Conservation (phyloP, 2,797 vertebrate species). For the Dendrocincla fuliginosa region DNA sequence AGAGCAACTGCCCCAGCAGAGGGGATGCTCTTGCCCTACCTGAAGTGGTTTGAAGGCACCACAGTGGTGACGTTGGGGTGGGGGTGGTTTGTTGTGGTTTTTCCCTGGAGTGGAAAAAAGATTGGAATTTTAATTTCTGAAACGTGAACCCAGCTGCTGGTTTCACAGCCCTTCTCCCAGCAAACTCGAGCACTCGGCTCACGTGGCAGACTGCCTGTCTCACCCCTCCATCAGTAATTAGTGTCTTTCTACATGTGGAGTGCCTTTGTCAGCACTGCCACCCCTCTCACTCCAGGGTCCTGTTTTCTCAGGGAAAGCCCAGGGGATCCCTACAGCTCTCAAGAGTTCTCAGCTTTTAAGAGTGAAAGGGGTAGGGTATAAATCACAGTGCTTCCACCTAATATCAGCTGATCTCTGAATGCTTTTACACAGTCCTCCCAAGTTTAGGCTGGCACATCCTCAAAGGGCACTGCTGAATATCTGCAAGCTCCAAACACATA, state of each 20-base stretch:
- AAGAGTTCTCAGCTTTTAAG: not conserved
- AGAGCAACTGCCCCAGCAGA: not conserved
- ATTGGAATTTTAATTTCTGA: not conserved
- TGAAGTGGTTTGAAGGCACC: not conserved
- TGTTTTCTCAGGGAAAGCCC: not conserved
- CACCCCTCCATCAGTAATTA: not conserved
- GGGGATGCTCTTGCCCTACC: accelerated
- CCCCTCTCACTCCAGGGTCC: not conserved
- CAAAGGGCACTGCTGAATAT: not conserved
- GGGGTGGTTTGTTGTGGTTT: not conserved
- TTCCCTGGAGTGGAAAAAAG: not conserved
- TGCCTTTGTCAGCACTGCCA: not conserved
- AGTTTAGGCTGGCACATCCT: not conserved
- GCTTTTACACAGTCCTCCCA: not conserved
- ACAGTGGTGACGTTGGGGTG: not conserved
- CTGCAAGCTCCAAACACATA: not conserved
- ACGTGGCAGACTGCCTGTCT: not conserved
- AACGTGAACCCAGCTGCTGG: not conserved
- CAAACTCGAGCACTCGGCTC: not conserved
- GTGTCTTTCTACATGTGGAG: not conserved
- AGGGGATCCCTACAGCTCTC: not conserved
- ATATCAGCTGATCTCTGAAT: not conserved
- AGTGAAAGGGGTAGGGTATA: not conserved
- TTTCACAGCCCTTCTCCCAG: not conserved
- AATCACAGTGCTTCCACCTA: not conserved